Evolutionary conservation across 2,113 vertebrate genomes (phyloP).

Genomic region (Sceloporus undulatus): DNA sequence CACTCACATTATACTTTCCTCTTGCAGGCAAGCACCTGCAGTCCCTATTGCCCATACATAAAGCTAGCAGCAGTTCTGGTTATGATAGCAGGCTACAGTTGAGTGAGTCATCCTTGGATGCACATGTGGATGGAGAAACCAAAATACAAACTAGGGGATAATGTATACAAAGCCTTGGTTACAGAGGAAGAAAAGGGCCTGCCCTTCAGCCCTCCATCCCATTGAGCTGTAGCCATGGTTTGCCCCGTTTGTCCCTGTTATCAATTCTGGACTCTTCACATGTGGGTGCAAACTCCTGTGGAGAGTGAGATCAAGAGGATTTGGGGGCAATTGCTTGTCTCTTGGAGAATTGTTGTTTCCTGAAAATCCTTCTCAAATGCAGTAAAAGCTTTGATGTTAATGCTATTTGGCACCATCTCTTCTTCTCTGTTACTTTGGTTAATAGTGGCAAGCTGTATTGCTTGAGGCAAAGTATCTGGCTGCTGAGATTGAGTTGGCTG

Average conservation of each 20-base stretch:
- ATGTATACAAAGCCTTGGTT: not conserved
- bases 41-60: not conserved
- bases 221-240: not conserved
- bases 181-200: not conserved
- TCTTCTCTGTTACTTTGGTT: not conserved
- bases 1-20: not conserved
- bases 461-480: not conserved
- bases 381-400: slow-evolving; percentile 3
- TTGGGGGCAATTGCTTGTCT: not conserved
- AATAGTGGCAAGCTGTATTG: not conserved
- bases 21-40: not conserved
- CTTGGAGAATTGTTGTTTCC: not conserved
- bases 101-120: not conserved
- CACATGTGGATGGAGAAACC: not conserved
- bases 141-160: not conserved
- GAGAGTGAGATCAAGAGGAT: not conserved
- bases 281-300: slow-evolving; percentile 2
- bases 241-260: not conserved
- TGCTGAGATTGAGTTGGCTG: not conserved
- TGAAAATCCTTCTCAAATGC: not conserved
- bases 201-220: not conserved
- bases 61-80: not conserved
- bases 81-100: not conserved
- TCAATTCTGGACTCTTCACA: not conserved
- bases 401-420: not conserved